Percentiles rank a stretch among this genome's conserved stretches.
These are phyloP conservation scores for Pavo muticus DNA, from an alignment of 2,113 vertebrate genomes.

Conservation along the genomic window DNA sequence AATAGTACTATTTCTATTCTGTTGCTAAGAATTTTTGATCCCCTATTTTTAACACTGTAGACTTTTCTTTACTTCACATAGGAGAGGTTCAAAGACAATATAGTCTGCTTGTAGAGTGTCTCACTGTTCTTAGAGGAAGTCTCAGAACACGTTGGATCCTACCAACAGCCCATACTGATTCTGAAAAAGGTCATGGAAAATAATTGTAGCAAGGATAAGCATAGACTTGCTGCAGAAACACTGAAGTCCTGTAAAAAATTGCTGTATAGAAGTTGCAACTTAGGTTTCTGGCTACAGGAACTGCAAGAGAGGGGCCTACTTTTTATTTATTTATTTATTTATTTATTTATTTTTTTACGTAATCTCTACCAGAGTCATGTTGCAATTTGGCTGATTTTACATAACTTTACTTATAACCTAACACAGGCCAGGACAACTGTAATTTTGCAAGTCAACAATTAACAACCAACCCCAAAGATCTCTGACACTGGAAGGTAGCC, in stretches of 20 bases:
- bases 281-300: neutral
- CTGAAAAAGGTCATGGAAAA: neutral
- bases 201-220: neutral
- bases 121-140: neutral
- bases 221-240: neutral
- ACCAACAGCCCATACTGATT: neutral
- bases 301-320: neutral
- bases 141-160: neutral
- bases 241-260: neutral
- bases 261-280: neutral
- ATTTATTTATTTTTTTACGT: neutral
- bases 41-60: neutral
- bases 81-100: neutral
- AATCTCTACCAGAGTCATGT: neutral
- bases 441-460: constrained; percentile 41
- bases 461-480: constrained; percentile 12
- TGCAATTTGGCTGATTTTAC: neutral
- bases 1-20: neutral
- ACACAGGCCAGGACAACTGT: neutral
- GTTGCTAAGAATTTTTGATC: neutral
- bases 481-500: neutral
- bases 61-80: neutral
- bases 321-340: neutral
- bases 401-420: neutral
- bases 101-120: neutral